Evolutionary conservation across 1,140 invertebrate species (phyloP).

Genomic region (Laupala kohalensis): DNA sequence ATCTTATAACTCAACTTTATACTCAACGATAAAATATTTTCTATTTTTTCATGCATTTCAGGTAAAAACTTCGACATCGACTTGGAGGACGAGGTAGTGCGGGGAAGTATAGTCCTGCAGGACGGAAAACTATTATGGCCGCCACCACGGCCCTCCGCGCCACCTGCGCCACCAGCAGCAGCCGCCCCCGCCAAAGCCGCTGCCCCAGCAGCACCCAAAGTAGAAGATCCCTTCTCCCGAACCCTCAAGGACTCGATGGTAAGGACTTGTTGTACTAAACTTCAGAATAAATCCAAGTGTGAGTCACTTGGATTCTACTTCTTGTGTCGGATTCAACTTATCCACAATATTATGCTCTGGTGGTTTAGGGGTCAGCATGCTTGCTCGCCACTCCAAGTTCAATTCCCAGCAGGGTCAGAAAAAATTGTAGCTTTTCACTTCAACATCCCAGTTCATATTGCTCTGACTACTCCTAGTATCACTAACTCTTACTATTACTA

Average conservation of each 20-base stretch:
- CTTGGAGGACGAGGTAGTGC: slow-evolving; percentile 72
- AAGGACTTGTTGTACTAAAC: no score
- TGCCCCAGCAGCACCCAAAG: slow-evolving; percentile 27
- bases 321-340: no score
- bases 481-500: no score
- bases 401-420: no score
- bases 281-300: no score
- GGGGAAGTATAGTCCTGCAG: slow-evolving; percentile 63
- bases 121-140: slow-evolving; percentile 71
- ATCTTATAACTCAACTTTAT: neutral
- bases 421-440: no score
- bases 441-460: no score
- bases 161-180: slow-evolving; percentile 29
- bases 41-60: slow-evolving; percentile 19
- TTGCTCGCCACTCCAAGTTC: no score
- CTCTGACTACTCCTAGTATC: no score
- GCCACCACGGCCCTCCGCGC: slow-evolving; percentile 45
- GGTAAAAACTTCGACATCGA: slow-evolving; percentile 60
- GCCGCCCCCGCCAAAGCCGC: slow-evolving; percentile 29
- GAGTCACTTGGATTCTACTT: no score
- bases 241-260: slow-evolving; percentile 44
- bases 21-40: neutral
- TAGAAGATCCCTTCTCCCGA: slow-evolving; percentile 32
- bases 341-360: no score
- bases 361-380: no score